Conservation (phyloP, 2,797 vertebrate species). For the Sternotherus odoratus region DNA sequence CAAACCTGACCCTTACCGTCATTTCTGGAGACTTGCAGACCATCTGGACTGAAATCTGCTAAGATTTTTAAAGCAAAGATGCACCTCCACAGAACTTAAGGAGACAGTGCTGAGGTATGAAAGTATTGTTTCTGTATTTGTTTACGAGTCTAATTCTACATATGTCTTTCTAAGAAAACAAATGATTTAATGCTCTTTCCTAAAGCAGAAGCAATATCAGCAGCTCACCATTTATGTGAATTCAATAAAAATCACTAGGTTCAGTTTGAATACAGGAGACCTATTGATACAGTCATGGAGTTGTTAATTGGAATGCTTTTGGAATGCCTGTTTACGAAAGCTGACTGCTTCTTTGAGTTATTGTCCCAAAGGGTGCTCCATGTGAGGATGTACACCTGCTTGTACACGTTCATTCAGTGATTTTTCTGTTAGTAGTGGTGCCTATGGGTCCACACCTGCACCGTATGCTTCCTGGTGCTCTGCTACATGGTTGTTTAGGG, state of each 20-base stretch:
- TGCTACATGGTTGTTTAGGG: no score
- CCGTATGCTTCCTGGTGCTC: no score
- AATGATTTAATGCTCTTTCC: background rate
- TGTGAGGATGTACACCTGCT: no score
- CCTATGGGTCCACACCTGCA: no score
- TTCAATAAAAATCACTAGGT: constrained; percentile 9
- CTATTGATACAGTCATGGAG: constrained; percentile 6
- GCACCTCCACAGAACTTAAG: constrained; percentile 28
- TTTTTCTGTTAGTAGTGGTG: no score
- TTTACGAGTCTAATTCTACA: background rate
- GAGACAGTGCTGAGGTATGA: constrained; percentile 21
- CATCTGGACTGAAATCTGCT: constrained; percentile 17
- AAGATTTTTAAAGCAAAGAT: constrained; percentile 34
- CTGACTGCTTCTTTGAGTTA: background rate
- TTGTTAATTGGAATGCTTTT: background rate
- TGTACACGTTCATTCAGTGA: no score
- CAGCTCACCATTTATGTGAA: background rate
- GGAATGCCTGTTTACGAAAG: constrained; percentile 33
- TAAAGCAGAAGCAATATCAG: background rate
- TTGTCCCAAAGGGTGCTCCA: no score
- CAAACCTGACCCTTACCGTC: constrained; percentile 10
- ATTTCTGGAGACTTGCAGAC: constrained; percentile 36
- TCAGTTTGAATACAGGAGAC: constrained; percentile 16
- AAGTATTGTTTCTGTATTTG: background rate
- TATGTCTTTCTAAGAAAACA: constrained; percentile 3